These are phyloP conservation scores for Eulithis prunata DNA, from an alignment of 2,888 invertebrate species.

Conservation along the genomic window DNA sequence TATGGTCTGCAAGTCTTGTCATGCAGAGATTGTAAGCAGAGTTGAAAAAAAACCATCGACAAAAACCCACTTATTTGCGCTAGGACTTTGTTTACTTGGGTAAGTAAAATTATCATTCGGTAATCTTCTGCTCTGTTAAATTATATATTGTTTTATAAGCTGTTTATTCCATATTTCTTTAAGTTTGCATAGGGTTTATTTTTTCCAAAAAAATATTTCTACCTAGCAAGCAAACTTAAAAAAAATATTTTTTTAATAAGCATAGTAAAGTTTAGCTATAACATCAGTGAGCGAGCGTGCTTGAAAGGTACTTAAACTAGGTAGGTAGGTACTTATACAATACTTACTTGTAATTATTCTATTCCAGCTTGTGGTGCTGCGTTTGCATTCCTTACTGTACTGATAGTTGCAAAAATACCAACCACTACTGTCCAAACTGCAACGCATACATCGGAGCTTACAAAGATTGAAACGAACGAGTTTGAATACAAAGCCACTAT, in stretches of 20 bases:
- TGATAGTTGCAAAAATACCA: constrained; percentile 81
- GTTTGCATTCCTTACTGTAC: constrained; percentile 54
- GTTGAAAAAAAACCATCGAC: constrained; percentile 1
- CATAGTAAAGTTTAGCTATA: too few relatives aligned
- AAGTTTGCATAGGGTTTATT: too few relatives aligned
- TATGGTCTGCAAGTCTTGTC: constrained; percentile 12
- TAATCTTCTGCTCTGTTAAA: too few relatives aligned
- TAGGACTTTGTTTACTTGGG: constrained; percentile 18
- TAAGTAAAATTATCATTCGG: neutral
- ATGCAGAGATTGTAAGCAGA: constrained; percentile 9
- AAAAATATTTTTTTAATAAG: too few relatives aligned
- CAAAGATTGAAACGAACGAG: neutral
- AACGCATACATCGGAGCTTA: constrained; percentile 40
- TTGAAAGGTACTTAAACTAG: too few relatives aligned
- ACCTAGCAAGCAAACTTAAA: too few relatives aligned
- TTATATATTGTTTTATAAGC: too few relatives aligned
- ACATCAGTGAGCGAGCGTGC: too few relatives aligned
- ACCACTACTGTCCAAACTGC: constrained; percentile 85
- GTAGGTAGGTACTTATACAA: too few relatives aligned
- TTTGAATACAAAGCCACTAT: neutral
- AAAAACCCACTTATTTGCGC: constrained; percentile 16
- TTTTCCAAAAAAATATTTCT: too few relatives aligned
- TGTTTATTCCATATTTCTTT: too few relatives aligned
- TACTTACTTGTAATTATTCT: neutral
- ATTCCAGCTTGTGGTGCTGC: constrained; percentile 42